Evolutionary conservation across 2,888 invertebrate genomes (phyloP), one percentile per base, ranked within the genome.

Genomic region (Alcis repandata): DNA sequence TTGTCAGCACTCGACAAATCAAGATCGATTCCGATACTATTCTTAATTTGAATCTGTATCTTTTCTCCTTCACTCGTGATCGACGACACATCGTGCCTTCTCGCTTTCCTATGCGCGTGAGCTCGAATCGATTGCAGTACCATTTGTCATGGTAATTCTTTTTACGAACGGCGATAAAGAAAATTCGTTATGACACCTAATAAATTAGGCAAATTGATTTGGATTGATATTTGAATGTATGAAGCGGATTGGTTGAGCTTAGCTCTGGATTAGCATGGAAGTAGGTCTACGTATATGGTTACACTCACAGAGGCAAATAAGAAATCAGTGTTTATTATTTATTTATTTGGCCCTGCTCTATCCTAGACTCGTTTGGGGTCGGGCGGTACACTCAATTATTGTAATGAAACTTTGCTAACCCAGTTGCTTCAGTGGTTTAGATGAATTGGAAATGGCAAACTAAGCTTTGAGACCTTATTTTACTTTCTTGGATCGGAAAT

Each of bases 1-100:
- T 85, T 90, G 91, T 91, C 91, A 87, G 87, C 90, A 79, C 75
- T 79, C 80, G 86, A 87, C 90, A 86, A 90, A 91, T 91, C 90
- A 89, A 90, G 91, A 91, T 90, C 86, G 82, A 89, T 90, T 84
- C 84, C 75, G 88, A 90, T 89, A 85, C 82, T 77, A 88, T 85
- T 87, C 86, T 85, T 87, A 89, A 90, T 88, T 88, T 80, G 82
- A 84, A 86, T 85, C 80, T 80, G 73, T 77, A 74, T 60, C 61
- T 70, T 68, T 65, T 76, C 80, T 78, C 78, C 59, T 61, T 80
- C 73, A 46, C 70, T 59, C 77, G 46, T 17, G 19, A 11, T 19
- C 7, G 43, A 22, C 2, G 17, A 4, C 4, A 60, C 73, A 74
- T 65, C 11, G 56, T 68, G 76, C 78, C 69, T 67, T 41, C 49